Percentiles rank a stretch among this genome's conserved stretches.
phyloP scores from a whole-genome alignment of 2,113 vertebrate species.

The Hucho hucho region DNA sequence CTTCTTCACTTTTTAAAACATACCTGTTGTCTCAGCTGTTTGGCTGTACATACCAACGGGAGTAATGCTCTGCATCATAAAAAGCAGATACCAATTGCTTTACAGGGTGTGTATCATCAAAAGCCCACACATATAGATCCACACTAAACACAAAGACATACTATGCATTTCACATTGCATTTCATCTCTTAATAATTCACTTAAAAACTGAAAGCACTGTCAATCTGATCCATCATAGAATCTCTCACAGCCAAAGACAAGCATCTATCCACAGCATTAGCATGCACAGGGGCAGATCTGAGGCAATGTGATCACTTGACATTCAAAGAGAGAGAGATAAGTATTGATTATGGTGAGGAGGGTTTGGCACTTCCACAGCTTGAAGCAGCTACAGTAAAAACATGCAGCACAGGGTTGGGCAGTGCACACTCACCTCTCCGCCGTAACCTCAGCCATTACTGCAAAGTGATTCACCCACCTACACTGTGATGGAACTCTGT shows the following conservation, averaged over 20 bases:
- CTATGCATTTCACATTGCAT: neutral
- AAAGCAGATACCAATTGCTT: neutral
- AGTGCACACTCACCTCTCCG: neutral
- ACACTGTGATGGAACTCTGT: neutral
- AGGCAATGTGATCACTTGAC: slow-evolving; percentile 32
- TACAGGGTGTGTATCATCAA: neutral
- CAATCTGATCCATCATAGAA: neutral
- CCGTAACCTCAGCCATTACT: neutral
- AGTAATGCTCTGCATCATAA: neutral
- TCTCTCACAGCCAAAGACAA: neutral
- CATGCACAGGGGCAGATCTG: slow-evolving; percentile 14
- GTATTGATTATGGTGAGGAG: slow-evolving; percentile 48
- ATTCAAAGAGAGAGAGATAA: slow-evolving; percentile 39
- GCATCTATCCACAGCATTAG: slow-evolving; percentile 1
- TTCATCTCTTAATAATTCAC: too few relatives aligned
- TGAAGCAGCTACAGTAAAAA: neutral
- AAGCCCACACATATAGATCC: neutral
- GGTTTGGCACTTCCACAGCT: slow-evolving; percentile 11
- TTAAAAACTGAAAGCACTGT: neutral
- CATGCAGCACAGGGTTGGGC: slow-evolving; percentile 13
- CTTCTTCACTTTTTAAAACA: slow-evolving; percentile 24
- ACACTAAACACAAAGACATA: neutral
- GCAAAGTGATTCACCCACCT: too few relatives aligned
- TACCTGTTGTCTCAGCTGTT: slow-evolving; percentile 17
- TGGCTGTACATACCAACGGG: neutral